These are phyloP conservation scores for Oscheius onirici DNA, from an alignment of 2,888 invertebrate genomes.

Conservation along the genomic window DNA sequence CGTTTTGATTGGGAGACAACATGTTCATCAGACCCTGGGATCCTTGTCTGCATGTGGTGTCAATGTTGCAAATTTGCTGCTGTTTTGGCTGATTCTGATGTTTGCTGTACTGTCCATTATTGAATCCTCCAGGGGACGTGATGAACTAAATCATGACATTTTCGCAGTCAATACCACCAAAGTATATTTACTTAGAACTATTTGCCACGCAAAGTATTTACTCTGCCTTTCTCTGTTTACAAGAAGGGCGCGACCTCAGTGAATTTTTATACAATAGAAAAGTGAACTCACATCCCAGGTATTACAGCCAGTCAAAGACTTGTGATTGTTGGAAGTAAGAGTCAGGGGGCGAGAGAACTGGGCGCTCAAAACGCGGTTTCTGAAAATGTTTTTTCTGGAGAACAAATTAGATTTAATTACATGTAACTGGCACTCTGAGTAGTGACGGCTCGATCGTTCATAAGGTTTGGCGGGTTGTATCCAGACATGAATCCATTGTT, in stretches of 20 bases:
- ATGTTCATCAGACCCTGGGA: neutral
- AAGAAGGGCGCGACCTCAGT: neutral
- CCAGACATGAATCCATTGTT: neutral
- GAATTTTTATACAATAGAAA: neutral
- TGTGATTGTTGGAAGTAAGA: slow-evolving; percentile 6
- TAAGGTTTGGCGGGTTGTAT: slow-evolving; percentile 12
- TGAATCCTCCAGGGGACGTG: slow-evolving; percentile 7
- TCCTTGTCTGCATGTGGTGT: slow-evolving; percentile 8
- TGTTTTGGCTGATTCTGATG: slow-evolving; percentile 4
- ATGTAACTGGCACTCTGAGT: slow-evolving; percentile 24
- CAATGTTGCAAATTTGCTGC: slow-evolving; percentile 24
- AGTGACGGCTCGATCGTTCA: slow-evolving; percentile 12
- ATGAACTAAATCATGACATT: slow-evolving; percentile 18
- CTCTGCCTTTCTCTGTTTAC: slow-evolving; percentile 25
- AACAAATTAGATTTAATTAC: neutral
- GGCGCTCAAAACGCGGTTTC: slow-evolving; percentile 15
- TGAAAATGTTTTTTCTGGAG: neutral
- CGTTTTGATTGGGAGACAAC: neutral
- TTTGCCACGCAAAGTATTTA: slow-evolving; percentile 20
- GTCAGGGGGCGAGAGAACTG: slow-evolving; percentile 22
- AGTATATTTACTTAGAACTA: slow-evolving; percentile 19
- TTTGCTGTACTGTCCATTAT: slow-evolving; percentile 21
- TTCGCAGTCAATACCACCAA: slow-evolving; percentile 1
- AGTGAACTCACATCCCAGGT: slow-evolving; percentile 29
- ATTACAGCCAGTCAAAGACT: slow-evolving; percentile 20